Conservation (phyloP, 2,888 invertebrate species). For the Andrena bucephala region DNA sequence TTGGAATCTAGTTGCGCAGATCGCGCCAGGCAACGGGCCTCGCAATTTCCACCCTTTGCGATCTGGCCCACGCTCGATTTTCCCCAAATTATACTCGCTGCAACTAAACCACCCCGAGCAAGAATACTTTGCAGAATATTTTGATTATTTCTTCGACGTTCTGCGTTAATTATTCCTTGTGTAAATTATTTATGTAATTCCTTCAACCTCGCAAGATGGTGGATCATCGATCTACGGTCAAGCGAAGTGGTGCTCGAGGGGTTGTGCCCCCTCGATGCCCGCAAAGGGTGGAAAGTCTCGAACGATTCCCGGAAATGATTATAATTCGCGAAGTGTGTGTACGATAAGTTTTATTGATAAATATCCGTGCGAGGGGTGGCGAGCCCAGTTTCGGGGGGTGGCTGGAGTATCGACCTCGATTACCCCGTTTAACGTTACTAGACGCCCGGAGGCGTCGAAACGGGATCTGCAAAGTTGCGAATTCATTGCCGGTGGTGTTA, state of each 20-base stretch:
- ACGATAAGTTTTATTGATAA: background rate
- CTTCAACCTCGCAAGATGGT: no score
- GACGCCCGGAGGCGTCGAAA: background rate
- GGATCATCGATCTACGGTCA: no score
- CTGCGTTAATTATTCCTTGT: no score
- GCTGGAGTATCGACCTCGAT: background rate
- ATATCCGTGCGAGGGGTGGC: background rate
- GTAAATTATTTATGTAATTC: no score
- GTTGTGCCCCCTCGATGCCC: no score
- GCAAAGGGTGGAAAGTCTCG: no score
- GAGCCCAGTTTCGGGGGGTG: no score
- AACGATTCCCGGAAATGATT: no score
- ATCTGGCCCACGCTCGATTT: background rate
- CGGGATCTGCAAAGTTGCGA: background rate
- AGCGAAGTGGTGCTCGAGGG: no score
- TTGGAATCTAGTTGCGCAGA: constrained; percentile 9
- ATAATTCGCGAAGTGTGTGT: no score
- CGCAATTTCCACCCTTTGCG: constrained; percentile 12
- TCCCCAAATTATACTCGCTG: background rate
- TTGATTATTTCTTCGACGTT: no score
- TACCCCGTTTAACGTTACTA: background rate
- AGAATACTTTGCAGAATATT: background rate
- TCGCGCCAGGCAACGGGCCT: background rate
- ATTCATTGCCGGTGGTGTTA: constrained; percentile 18
- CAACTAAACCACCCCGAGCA: background rate